Conservation (phyloP, 2,888 invertebrate genomes). For the Stenchaetothrips biformis region DNA sequence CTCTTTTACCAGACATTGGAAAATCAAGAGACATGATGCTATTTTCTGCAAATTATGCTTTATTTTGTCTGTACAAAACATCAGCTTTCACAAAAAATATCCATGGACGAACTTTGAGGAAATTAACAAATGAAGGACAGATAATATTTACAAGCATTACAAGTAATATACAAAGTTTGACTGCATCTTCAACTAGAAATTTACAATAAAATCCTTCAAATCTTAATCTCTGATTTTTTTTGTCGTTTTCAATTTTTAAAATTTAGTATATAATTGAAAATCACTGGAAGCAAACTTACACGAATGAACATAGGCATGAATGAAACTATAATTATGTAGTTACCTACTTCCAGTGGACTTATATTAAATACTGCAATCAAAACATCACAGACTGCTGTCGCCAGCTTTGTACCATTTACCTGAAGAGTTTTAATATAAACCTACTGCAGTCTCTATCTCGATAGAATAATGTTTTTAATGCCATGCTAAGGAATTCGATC, state of each 20-base stretch:
- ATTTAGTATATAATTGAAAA: constrained; percentile 25
- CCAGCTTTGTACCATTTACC: constrained; percentile 24
- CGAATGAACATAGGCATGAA: constrained; percentile 24
- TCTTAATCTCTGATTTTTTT: constrained; percentile 25
- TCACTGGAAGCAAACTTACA: constrained; percentile 24
- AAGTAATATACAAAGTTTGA: constrained; percentile 25
- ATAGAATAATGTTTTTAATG: constrained; percentile 24
- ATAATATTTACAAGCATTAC: constrained; percentile 25
- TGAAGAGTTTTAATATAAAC: constrained; percentile 25
- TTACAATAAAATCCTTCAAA: constrained; percentile 25
- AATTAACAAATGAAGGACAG: constrained; percentile 25
- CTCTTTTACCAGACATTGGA: neutral
- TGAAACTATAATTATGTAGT: constrained; percentile 25
- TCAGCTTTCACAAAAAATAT: constrained; percentile 24
- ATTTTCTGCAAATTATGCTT: constrained; percentile 21
- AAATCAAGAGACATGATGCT: constrained; percentile 12
- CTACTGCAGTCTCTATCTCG: constrained; percentile 24
- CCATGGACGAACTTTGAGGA: constrained; percentile 24
- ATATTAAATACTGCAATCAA: constrained; percentile 25
- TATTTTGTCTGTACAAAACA: constrained; percentile 25
- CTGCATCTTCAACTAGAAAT: constrained; percentile 25
- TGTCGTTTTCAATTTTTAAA: constrained; percentile 14
- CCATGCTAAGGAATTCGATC: constrained; percentile 23
- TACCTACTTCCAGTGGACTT: constrained; percentile 24
- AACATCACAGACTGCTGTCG: constrained; percentile 24